Base-by-base conservation (phyloP, 2,113 vertebrate species). In the Silurus asotus region DNA sequence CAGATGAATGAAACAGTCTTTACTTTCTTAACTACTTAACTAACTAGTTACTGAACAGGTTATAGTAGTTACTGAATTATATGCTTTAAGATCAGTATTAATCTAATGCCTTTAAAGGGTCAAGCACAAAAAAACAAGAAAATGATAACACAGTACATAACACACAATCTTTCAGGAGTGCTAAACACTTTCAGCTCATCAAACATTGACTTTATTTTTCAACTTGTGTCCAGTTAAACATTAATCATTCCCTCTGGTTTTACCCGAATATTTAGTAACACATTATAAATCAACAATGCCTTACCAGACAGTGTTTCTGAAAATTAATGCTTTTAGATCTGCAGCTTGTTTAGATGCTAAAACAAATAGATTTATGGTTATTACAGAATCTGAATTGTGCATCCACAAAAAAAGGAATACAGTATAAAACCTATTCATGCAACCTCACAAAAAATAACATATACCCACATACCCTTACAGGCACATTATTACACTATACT, bases 211-310 rank as follows among this genome's bases (percentile, higher is more conserved):
- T 77, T 86, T 8, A 58, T 56, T 67, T 25, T 65, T 81, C 81
- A 84, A 75, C 87, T 53, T 76, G 58, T 85, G 15, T 55, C 11
- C n/a, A 82, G 76, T 82, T 87, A 87, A 81, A 83, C 81, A 80
- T 88, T 87, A 81, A 84, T 37, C 72, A 6, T 69, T 69, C 51
- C 14, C 37, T 77, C 62, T 23, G 28, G 49, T 77, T 59, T 25
- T 69, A 14, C 45, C 25, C 15, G 69, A 62, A 72, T 69, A 86
- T 86, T 70, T 11, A 72, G 67, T 55, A 53, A 70, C 75, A 59
- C 80, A 59, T 83, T 78, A 65, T 80, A 53, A 81, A 55, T 78
- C 51, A 70, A n/a, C 72, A 79, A 45, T 25, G 77, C 28, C 55
- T 79, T 9, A 59, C 17, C 45, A 59, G 25, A 55, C 72, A 65